Base-by-base conservation (phyloP, 2,888 invertebrate genomes). In the Strigamia maritima region DNA sequence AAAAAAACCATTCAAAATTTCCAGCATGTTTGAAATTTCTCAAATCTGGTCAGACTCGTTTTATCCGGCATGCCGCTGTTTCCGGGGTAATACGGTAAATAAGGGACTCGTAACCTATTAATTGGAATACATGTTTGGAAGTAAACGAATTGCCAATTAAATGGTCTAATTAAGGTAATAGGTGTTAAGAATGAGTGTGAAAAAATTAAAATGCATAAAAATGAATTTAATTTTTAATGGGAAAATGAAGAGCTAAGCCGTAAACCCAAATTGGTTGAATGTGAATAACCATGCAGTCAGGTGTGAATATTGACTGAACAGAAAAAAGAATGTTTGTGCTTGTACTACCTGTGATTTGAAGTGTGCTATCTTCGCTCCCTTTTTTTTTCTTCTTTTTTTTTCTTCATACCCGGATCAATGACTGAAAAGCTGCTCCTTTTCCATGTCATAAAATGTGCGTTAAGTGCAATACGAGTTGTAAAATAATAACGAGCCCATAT, bases 341-440 rank as follows among this genome's bases (percentile, higher is more conserved):
- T 70, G 26, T 70, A 28, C 70, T 70, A 70, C 70, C 70, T 70
- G 70, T 70, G 70, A 70, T 70, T 24, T 24, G 70, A 70, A 70
- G 28, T 70, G 28, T 70, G n/a, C 54, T 54, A 54, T 54, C 54
- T 54, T 54, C 22, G n/a, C 19, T 8, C 54, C 19, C 54, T 19
- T 19, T 54, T 54, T 44, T 44, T 54, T 54, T 54, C 54, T n/a
- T n/a, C n/a, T 54, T 54, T 44, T 16, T 44, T 16, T 44, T 16
- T 22, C 4, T 10, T 3, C 60, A 22, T 22, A 70, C 70, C 24
- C 24, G 70, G 70, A 70, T 70, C 70, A 70, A 70, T 70, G 70
- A 70, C 70, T 70, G 70, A 28, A 70, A 35, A 70, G 70, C 70
- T 28, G 70, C 28, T 70, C 28, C 26, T 24, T 24, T 70, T 70